Percentiles rank a stretch among this genome's conserved stretches.
Conservation (phyloP, 2,888 invertebrate genomes). For the Hydraecia micacea region DNA sequence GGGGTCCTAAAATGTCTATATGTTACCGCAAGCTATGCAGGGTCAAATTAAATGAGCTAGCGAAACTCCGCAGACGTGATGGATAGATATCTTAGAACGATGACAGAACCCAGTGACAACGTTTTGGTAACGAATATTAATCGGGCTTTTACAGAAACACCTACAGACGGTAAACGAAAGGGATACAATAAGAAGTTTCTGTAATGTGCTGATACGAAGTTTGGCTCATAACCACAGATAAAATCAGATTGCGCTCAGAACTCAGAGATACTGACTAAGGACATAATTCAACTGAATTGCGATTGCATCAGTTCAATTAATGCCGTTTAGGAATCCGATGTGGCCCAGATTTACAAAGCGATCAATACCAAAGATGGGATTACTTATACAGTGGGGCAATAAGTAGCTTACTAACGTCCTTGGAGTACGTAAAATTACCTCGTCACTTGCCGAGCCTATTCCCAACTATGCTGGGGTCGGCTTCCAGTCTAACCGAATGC, state of each 20-base stretch:
- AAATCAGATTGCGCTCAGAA: neutral
- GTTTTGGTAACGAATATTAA: too few relatives aligned
- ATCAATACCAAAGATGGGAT: conserved; percentile 54
- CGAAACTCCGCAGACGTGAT: neutral
- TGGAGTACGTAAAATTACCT: neutral
- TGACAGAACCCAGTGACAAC: neutral
- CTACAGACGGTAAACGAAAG: neutral
- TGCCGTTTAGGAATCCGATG: conserved; percentile 38
- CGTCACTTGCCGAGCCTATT: too few relatives aligned
- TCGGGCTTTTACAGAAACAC: neutral
- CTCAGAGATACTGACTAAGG: neutral
- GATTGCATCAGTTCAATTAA: conserved; percentile 42
- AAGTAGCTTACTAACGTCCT: conserved; percentile 12
- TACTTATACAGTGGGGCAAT: conserved; percentile 35
- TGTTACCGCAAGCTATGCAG: neutral
- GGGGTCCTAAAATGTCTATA: neutral
- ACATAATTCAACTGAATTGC: conserved; percentile 9
- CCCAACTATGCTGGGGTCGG: too few relatives aligned
- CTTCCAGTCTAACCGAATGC: too few relatives aligned
- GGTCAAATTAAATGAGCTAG: too few relatives aligned
- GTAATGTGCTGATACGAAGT: neutral
- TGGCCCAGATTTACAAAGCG: conserved; percentile 45
- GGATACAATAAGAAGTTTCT: neutral
- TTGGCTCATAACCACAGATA: neutral
- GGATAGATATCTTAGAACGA: neutral